phyloP scores from a whole-genome alignment of 1,140 invertebrate genomes.

The Drosophila aff. region DNA sequence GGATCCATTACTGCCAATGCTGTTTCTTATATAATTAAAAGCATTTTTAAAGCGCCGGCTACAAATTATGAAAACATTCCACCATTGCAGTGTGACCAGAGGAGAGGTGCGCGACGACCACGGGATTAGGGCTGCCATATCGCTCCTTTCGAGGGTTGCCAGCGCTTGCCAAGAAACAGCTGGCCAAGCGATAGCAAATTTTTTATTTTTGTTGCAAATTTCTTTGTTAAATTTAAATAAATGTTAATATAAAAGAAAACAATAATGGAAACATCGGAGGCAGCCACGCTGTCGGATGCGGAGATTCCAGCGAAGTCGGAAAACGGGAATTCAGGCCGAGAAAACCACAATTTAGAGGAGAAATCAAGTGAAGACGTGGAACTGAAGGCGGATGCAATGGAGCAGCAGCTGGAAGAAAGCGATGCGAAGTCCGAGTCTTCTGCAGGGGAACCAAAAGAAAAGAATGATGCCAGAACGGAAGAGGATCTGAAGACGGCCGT shows the following conservation, averaged over 20 bases:
- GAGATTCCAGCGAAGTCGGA: constrained; percentile 1
- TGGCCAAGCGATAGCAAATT: constrained; percentile 20
- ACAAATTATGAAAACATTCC: constrained; percentile 32
- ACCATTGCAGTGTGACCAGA: constrained; percentile 3
- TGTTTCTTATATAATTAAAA: constrained; percentile 69
- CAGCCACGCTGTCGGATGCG: constrained; percentile 26
- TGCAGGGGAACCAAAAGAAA: background rate
- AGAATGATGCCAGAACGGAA: constrained; percentile 10
- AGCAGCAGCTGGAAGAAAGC: constrained; percentile 64
- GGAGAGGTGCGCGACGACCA: background rate
- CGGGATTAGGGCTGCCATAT: background rate
- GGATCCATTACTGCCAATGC: constrained; percentile 65
- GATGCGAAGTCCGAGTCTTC: constrained; percentile 6
- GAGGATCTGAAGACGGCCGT: constrained; percentile 27
- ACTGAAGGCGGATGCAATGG: constrained; percentile 9
- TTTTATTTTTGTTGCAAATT: constrained; percentile 33
- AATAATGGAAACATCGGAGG: constrained; percentile 32
- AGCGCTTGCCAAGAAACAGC: background rate
- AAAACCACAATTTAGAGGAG: background rate
- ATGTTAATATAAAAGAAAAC: constrained; percentile 18
- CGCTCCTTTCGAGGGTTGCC: constrained; percentile 25
- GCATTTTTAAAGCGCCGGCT: constrained; percentile 52
- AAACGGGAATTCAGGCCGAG: background rate
- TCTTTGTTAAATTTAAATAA: constrained; percentile 24
- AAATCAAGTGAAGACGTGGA: constrained; percentile 51